These are phyloP conservation scores for Ceratosolen solmsi DNA, from an alignment of 1,140 invertebrate genomes.

Conservation along the genomic window DNA sequence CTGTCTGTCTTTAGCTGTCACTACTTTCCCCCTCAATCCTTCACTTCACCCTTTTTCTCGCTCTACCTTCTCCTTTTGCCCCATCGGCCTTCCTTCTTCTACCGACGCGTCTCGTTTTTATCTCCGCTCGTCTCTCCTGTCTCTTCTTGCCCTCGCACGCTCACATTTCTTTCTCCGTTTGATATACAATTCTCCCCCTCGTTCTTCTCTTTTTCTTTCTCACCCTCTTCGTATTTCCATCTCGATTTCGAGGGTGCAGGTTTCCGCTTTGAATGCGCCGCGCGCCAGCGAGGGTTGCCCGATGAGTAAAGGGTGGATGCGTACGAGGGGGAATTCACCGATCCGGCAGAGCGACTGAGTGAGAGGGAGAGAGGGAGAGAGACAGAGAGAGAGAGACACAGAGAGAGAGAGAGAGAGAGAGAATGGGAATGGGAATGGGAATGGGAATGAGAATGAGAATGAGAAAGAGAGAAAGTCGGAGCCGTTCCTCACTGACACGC, in stretches of 20 bases:
- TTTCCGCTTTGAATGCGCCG: conserved; percentile 40
- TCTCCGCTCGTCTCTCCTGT: conserved; percentile 31
- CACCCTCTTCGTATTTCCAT: conserved; percentile 46
- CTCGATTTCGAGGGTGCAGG: conserved; percentile 44
- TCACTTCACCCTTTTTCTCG: conserved; percentile 29
- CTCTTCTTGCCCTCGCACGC: conserved; percentile 24
- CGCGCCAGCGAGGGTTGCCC: conserved; percentile 37
- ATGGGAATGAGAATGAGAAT: not conserved
- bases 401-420: not conserved
- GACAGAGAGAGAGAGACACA: not conserved
- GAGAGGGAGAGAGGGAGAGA: not conserved
- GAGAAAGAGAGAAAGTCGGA: not conserved
- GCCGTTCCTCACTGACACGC: not conserved
- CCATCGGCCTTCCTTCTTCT: not conserved
- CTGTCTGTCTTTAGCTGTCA: conserved; percentile 13
- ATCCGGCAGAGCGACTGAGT: not conserved
- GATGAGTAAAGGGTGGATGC: conserved; percentile 33
- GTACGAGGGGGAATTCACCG: not conserved
- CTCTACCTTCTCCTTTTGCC: not conserved
- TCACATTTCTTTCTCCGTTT: conserved; percentile 26
- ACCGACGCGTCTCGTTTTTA: conserved; percentile 31
- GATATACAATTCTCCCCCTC: conserved; percentile 36
- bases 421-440: not conserved
- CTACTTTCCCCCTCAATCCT: conserved; percentile 32
- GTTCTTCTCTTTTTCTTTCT: conserved; percentile 41